phyloP scores from a whole-genome alignment of 2,888 invertebrate genomes.

The Aleiodes alternator region DNA sequence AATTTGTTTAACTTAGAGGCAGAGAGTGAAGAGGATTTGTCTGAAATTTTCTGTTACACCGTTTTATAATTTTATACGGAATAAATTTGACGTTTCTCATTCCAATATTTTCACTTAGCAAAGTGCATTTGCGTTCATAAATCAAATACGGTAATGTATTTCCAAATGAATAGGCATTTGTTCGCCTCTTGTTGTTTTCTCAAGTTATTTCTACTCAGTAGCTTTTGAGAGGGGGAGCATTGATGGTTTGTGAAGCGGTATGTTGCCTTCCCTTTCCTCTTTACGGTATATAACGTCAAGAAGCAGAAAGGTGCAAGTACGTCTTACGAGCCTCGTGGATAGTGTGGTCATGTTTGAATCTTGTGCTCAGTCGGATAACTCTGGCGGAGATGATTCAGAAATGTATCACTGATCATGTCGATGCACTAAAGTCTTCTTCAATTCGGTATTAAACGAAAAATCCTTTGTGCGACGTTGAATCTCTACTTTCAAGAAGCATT shows the following conservation, averaged over 20 bases:
- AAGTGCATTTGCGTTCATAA: constrained; percentile 4
- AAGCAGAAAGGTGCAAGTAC: neutral
- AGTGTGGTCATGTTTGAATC: constrained; percentile 70
- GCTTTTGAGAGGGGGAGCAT: neutral
- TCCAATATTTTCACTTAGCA: neutral
- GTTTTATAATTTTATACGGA: constrained; percentile 52
- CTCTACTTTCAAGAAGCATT: no score
- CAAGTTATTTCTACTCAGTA: constrained; percentile 1
- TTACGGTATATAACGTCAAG: constrained; percentile 16
- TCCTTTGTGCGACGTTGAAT: no score
- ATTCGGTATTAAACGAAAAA: no score
- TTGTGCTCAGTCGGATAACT: constrained; percentile 65
- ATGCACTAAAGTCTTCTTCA: no score
- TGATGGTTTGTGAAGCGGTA: constrained; percentile 1
- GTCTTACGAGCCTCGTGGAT: constrained; percentile 44
- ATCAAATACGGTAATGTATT: neutral
- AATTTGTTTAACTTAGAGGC: constrained; percentile 39
- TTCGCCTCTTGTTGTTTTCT: constrained; percentile 6
- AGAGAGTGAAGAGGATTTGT: constrained; percentile 47
- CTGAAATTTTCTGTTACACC: constrained; percentile 60
- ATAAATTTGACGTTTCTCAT: neutral
- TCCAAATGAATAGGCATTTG: neutral
- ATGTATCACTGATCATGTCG: no score
- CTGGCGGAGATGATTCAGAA: constrained; percentile 58
- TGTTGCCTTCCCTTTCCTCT: constrained; percentile 40